phyloP scores from a whole-genome alignment of 2,113 vertebrate species.

The Cochlearius cochlearius region DNA sequence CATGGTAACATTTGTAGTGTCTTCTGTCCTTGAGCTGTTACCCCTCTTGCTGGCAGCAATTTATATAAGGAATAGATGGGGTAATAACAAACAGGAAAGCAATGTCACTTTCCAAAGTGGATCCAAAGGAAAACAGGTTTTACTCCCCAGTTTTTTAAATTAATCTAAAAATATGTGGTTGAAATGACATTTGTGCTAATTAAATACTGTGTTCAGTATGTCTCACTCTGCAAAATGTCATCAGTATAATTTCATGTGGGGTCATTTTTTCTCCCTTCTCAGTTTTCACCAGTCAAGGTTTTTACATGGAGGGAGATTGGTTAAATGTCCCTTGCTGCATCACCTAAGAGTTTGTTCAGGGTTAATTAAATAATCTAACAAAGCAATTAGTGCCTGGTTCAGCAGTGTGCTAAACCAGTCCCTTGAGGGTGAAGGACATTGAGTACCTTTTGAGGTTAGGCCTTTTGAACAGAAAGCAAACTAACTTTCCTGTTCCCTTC shows the following conservation, averaged over 20 bases:
- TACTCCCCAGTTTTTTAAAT: background rate
- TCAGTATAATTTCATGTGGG: background rate
- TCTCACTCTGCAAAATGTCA: background rate
- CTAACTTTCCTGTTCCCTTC: background rate
- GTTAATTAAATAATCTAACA: slow-evolving; percentile 47
- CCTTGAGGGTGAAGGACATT: background rate
- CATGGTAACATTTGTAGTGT: background rate
- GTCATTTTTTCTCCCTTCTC: background rate
- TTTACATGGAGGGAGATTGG: background rate
- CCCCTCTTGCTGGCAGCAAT: background rate
- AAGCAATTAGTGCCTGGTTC: background rate
- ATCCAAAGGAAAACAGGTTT: background rate
- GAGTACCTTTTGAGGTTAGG: background rate
- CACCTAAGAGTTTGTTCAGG: background rate
- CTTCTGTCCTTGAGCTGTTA: background rate
- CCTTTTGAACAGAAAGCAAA: background rate
- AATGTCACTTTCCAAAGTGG: background rate
- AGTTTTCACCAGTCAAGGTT: background rate
- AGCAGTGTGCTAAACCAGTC: background rate
- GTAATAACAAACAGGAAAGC: background rate
- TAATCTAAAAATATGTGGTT: background rate
- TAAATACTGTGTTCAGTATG: background rate
- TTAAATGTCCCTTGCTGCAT: background rate
- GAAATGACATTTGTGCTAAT: background rate
- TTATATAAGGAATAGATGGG: background rate